Evolutionary conservation across 2,113 vertebrate species (phyloP).

Genomic region (Sylvicapra grimmia): DNA sequence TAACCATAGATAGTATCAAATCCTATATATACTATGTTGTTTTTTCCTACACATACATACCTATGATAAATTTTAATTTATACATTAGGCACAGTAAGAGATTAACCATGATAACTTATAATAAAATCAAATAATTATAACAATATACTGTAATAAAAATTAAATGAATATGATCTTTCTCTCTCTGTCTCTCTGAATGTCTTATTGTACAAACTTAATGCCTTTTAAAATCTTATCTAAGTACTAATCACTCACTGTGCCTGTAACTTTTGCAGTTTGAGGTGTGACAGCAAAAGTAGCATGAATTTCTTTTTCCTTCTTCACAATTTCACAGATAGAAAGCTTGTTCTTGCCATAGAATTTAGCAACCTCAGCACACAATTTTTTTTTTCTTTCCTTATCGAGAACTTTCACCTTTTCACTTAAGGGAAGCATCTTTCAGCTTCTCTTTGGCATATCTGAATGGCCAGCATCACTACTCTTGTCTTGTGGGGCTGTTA

Average conservation of each 20-base stretch:
- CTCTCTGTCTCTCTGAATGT: neutral
- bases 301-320: neutral
- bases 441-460: neutral
- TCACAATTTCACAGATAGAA: neutral
- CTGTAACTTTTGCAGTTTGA: neutral
- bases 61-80: neutral
- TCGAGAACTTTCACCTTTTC: neutral
- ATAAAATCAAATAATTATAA: neutral
- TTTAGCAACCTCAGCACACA: neutral
- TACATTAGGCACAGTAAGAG: neutral
- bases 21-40: neutral
- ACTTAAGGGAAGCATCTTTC: neutral
- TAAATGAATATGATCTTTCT: neutral
- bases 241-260: neutral
- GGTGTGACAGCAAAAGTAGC: neutral
- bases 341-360: neutral
- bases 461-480: neutral
- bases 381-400: neutral
- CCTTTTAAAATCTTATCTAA: neutral
- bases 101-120: neutral
- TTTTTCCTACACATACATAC: neutral
- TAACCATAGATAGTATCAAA: neutral
- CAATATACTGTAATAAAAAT: neutral
- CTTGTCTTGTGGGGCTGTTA: neutral
- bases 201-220: neutral